Base-by-base conservation (phyloP, 2,113 vertebrate genomes). In the Rattus rattus region DNA sequence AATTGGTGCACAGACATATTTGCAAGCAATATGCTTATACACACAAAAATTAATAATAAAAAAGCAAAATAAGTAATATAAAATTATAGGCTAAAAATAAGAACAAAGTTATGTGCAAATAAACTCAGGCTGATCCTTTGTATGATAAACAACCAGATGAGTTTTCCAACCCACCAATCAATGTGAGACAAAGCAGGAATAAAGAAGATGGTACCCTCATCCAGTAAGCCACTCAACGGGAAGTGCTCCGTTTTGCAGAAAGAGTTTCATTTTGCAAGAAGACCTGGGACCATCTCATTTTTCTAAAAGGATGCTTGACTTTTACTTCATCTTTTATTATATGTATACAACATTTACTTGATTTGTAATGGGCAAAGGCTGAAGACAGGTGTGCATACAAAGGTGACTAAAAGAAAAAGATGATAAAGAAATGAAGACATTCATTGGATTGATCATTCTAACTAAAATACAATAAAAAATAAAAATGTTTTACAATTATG, bases 371-470 rank as follows among this genome's bases (percentile, higher is more conserved):
- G 79, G 84, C 69, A 97, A 93, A 91, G 76, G 56, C 80, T 92
- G 30, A 96, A 91, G n/a, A 20, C 63, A 92, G 52, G 13, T 56
- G 3, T 88, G 2, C 86, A 96, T 88, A 90, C 67, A 95, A 95
- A 95, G 49, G 47, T 96, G 63, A 96, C 30, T 76, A 19, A 89
- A 92, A 92, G 28, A 47, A 95, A 93, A 69, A 52, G 11, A 85
- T 94, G 67, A 91, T 73, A 79, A 1, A 87, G 70, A 97, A 95
- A 97, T 90, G 36, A 95, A 97, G 96, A 94, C 52, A 96, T 93
- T 90, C 88, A 91, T 0, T 81, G 75, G 54, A 80, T 28, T 93
- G 63, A 84, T 92, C 30, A 90, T 93, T 90, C 69, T 94, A 93
- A 92, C 75, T 63, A 72, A 94, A 54, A 65, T 96, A 77, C 91